Conservation (phyloP, 2,888 invertebrate species). For the Rugalucina vietnamica region DNA sequence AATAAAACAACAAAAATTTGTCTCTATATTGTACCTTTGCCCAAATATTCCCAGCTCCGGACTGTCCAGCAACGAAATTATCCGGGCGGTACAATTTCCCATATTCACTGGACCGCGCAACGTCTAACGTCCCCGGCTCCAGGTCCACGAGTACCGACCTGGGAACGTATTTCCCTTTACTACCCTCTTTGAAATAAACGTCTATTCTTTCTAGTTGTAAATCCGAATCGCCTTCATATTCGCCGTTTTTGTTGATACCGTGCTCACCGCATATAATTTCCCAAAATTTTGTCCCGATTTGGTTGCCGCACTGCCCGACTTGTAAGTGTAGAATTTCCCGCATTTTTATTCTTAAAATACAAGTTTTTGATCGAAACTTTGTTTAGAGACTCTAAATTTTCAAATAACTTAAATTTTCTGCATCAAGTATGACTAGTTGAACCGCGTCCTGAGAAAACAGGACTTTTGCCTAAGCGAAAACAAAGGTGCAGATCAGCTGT, state of each 20-base stretch:
- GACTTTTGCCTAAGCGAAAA: too few relatives aligned
- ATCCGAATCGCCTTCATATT: conserved; percentile 71
- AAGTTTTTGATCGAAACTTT: too few relatives aligned
- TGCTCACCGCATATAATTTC: conserved; percentile 83
- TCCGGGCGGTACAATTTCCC: conserved; percentile 96
- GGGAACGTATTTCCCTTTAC: conserved; percentile 95
- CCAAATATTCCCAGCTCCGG: conserved; percentile 92
- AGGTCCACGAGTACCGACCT: conserved; percentile 95
- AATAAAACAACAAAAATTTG: too few relatives aligned
- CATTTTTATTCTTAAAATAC: too few relatives aligned
- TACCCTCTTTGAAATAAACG: conserved; percentile 93
- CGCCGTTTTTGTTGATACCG: conserved; percentile 79
- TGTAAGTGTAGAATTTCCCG: conserved; percentile 65
- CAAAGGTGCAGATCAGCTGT: too few relatives aligned
- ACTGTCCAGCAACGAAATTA: conserved; percentile 92
- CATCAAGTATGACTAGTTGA: too few relatives aligned
- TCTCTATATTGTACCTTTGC: too few relatives aligned
- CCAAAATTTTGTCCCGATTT: conserved; percentile 69
- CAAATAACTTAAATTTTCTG: too few relatives aligned
- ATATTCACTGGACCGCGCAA: conserved; percentile 95
- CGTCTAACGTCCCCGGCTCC: conserved; percentile 98
- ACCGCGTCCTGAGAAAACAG: too few relatives aligned
- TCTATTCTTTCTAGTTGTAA: conserved; percentile 83
- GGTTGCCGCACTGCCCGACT: conserved; percentile 33
- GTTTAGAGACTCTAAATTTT: too few relatives aligned